Base-by-base conservation (phyloP, 2,113 vertebrate genomes). In the Dicerorhinus sumatrensis region DNA sequence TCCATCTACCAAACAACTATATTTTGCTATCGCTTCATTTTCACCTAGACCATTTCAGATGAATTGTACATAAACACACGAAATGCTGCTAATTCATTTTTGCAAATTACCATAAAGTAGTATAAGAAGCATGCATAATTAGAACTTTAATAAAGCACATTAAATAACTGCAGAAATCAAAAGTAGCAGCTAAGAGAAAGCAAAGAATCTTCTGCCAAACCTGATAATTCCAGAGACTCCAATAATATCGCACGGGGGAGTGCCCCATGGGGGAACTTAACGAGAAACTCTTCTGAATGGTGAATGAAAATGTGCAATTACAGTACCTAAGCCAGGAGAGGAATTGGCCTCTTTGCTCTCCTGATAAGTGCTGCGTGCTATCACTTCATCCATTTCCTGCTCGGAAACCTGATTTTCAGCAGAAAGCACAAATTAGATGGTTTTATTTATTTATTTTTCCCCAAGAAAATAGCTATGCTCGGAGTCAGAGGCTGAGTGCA, bases 351-450 rank as follows among this genome's bases (percentile, higher is more conserved):
- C 99, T 98, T 98, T 99, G 98, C 98, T 99, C 65, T 99, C 99
- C 94, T 99, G 99, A 62, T 99, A 99, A 56, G 99, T 99, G 75
- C 99, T 99, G 92, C 99, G 99, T 46, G 99, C 98, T 0, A 99
- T 99, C 8, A 99, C 99, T 87, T 99, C 99, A 98, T 99, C 99
- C 99, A 99, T 99, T 98, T 99, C 99, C 98, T 99, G 99, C 96
- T 99, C 99, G 0, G 99, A 99, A 96, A 99, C 99, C 99, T 99
- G 86, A 65, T 91, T 96, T 67, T 72, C 87, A 86, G 86, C 21
- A 87, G 84, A 97, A 97, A 95, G 96, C 69, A 97, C 36, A 97
- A 86, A 93, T 97, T 92, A 98, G 96, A 95, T 25, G 29, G 31
- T 39, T 93, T 82, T 51, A 79, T 69, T 82, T 89, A 72, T 95